A percentile compares a stretch with the other conserved stretches of the same genome.
Conservation (phyloP, 2,888 invertebrate genomes). For the Orthonevra nobilis region DNA sequence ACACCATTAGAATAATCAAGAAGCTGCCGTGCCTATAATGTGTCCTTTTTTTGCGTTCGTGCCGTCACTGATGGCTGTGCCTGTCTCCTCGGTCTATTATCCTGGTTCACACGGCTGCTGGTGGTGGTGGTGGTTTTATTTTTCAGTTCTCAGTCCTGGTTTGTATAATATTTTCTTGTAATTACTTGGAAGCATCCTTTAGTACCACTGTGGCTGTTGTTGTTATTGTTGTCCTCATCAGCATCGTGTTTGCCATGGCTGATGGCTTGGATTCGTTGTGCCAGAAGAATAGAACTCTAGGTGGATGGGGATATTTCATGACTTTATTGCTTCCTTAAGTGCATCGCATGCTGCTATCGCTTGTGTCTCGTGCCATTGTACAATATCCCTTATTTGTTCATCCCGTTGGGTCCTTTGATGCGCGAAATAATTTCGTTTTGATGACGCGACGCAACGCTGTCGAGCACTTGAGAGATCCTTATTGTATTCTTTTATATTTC, state of each 20-base stretch:
- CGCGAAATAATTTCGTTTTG: constrained; percentile 58
- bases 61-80: too few species aligned
- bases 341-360: constrained; percentile 30
- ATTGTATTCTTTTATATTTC: constrained; percentile 24
- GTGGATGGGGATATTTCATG: constrained; percentile 19
- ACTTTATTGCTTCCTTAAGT: constrained; percentile 52
- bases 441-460: constrained; percentile 39
- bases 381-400: constrained; percentile 16
- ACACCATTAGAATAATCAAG: constrained; percentile 59
- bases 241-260: constrained; percentile 4
- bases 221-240: constrained; percentile 22
- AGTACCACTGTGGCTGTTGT: constrained; percentile 17
- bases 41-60: not conserved
- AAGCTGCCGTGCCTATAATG: constrained; percentile 3
- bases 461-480: constrained; percentile 41
- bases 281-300: not conserved
- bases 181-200: constrained; percentile 40
- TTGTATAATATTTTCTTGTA: constrained; percentile 6
- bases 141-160: too few species aligned
- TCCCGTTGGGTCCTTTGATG: constrained; percentile 25
- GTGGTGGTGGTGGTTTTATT: not conserved
- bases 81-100: too few species aligned
- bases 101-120: too few species aligned
- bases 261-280: not conserved
- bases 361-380: too few species aligned